phyloP scores from a whole-genome alignment of 2,888 invertebrate genomes.

The Itoplectis maculator region DNA sequence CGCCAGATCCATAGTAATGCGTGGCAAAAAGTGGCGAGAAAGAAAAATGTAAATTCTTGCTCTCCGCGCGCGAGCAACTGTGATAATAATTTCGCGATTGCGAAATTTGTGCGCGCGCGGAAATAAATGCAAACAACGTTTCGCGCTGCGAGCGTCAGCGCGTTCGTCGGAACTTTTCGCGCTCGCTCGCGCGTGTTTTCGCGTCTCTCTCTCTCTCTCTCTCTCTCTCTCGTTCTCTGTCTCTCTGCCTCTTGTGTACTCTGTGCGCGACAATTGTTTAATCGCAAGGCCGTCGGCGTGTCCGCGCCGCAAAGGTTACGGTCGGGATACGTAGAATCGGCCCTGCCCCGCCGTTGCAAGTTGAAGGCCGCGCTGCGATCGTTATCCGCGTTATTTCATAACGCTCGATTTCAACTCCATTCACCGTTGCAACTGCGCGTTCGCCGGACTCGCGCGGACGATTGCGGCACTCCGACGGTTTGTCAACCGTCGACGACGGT shows the following conservation, averaged over 20 bases:
- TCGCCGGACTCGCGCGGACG: neutral
- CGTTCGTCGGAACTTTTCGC: too few relatives aligned
- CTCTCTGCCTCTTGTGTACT: neutral
- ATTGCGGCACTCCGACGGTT: neutral
- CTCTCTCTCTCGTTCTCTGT: too few relatives aligned
- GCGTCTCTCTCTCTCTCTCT: too few relatives aligned
- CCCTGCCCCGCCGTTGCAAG: conserved; percentile 41
- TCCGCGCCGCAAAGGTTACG: conserved; percentile 56
- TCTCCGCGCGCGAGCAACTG: too few relatives aligned
- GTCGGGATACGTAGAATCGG: conserved; percentile 41
- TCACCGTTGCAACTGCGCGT: conserved; percentile 34
- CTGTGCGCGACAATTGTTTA: conserved; percentile 5
- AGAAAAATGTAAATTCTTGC: too few relatives aligned
- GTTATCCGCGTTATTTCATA: conserved; percentile 60
- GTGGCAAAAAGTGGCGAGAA: too few relatives aligned
- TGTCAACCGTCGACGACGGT: neutral
- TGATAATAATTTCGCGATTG: too few relatives aligned
- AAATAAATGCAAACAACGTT: too few relatives aligned
- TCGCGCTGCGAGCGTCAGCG: too few relatives aligned
- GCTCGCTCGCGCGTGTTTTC: neutral
- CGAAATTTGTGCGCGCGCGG: too few relatives aligned
- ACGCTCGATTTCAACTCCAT: conserved; percentile 50
- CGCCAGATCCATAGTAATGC: too few relatives aligned
- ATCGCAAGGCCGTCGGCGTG: conserved; percentile 34
- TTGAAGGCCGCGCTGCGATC: conserved; percentile 63